Percentiles rank a stretch among this genome's conserved stretches.
These are phyloP conservation scores for Acrocephalus kingi DNA, from an alignment of 2,113 vertebrate species.

Conservation along the genomic window DNA sequence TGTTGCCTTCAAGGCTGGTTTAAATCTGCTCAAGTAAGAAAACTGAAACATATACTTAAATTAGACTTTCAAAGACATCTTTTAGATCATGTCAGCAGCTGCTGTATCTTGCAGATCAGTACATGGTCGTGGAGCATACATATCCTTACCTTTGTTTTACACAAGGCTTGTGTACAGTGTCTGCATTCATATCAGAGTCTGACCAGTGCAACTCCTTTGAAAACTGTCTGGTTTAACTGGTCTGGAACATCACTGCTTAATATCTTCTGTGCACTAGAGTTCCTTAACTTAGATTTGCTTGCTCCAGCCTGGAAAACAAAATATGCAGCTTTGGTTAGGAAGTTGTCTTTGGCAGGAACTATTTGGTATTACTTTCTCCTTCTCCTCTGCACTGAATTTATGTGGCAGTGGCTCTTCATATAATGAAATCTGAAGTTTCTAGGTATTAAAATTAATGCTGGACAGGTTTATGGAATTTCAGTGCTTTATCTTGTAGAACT, in stretches of 20 bases:
- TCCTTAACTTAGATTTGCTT: background rate
- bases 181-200: fast-evolving
- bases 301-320: background rate
- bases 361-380: background rate
- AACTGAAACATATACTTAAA: background rate
- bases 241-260: background rate
- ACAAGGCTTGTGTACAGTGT: background rate
- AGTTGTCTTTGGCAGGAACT: background rate
- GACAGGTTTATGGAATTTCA: background rate
- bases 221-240: background rate
- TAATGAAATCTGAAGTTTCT: background rate
- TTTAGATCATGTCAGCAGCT: background rate
- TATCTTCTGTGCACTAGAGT: background rate
- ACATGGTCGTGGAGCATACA: background rate
- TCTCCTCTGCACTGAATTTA: background rate
- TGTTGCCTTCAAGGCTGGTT: background rate
- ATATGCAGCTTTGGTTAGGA: fast-evolving
- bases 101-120: background rate
- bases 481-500: background rate
- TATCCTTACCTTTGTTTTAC: background rate
- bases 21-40: background rate
- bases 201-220: background rate
- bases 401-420: background rate
- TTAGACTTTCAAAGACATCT: background rate
- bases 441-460: background rate